phyloP scores from a whole-genome alignment of 2,888 invertebrate genomes.

The Autographa gamma region DNA sequence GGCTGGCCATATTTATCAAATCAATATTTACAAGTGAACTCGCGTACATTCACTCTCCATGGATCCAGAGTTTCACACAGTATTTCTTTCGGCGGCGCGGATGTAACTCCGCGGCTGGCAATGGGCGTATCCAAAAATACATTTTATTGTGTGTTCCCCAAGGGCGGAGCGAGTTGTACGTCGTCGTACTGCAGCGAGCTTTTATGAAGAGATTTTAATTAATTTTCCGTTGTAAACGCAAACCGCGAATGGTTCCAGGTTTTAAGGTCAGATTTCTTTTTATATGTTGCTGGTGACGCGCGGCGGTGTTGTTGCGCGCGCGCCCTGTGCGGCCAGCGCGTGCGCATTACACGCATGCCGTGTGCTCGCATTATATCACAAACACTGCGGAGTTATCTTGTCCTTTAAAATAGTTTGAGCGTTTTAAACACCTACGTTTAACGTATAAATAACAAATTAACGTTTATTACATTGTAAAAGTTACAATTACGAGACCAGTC shows the following conservation, averaged over 20 bases:
- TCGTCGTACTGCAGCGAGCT: constrained; percentile 53
- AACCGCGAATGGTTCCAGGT: constrained; percentile 74
- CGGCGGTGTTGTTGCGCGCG: constrained; percentile 3
- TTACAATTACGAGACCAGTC: neutral
- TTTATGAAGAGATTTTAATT: constrained; percentile 81
- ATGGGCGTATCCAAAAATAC: constrained; percentile 85
- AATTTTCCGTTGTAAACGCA: constrained; percentile 75
- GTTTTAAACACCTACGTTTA: neutral
- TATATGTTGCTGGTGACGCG: constrained; percentile 49
- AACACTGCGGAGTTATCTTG: constrained; percentile 3
- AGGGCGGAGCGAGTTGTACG: constrained; percentile 73
- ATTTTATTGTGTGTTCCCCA: constrained; percentile 85
- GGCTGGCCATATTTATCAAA: constrained; percentile 39
- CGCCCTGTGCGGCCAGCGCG: neutral
- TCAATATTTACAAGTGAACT: constrained; percentile 52
- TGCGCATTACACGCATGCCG: neutral
- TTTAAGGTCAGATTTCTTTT: constrained; percentile 61
- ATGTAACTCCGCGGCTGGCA: constrained; percentile 84
- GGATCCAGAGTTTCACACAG: constrained; percentile 51
- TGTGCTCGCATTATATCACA: neutral
- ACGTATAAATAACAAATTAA: constrained; percentile 11
- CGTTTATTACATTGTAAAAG: neutral
- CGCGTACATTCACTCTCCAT: constrained; percentile 48
- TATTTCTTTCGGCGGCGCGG: constrained; percentile 79
- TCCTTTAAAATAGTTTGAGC: constrained; percentile 5